A percentile compares a stretch with the other conserved stretches of the same genome.
Evolutionary conservation across 1,140 invertebrate genomes (phyloP).

Genomic region (Campoletis sonorensis): DNA sequence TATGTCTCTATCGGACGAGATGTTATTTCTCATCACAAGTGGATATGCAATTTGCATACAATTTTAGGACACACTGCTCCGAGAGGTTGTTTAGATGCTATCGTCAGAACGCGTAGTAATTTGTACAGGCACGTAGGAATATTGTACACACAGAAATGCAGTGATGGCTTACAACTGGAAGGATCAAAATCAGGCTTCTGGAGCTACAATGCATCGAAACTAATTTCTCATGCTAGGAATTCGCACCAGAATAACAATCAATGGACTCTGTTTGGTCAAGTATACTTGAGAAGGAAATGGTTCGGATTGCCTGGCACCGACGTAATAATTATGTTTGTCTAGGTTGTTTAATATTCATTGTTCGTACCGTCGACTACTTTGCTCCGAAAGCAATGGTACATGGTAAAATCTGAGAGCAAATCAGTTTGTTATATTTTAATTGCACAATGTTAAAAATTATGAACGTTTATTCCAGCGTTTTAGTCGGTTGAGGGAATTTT

Average conservation of each 20-base stretch:
- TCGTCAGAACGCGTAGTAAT: background rate
- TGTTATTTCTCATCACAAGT: background rate
- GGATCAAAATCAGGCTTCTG: background rate
- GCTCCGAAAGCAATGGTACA: no score
- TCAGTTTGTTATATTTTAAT: no score
- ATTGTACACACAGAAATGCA: background rate
- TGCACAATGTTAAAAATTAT: no score
- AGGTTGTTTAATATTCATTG: background rate
- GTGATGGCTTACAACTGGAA: background rate
- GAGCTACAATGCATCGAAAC: background rate
- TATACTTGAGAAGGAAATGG: background rate
- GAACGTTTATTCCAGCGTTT: no score
- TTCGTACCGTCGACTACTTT: background rate
- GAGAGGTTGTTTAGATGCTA: background rate
- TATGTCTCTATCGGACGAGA: background rate
- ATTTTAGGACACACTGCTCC: background rate
- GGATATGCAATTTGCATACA: slow-evolving; percentile 1
- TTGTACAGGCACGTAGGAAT: background rate
- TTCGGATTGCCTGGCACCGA: background rate
- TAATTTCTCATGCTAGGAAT: background rate
- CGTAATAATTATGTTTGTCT: background rate
- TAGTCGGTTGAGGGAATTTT: no score
- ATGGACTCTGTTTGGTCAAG: background rate
- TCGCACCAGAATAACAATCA: background rate
- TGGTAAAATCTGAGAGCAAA: no score